Base-by-base conservation (phyloP, 2,888 invertebrate genomes). In the Andrena bicolor region DNA sequence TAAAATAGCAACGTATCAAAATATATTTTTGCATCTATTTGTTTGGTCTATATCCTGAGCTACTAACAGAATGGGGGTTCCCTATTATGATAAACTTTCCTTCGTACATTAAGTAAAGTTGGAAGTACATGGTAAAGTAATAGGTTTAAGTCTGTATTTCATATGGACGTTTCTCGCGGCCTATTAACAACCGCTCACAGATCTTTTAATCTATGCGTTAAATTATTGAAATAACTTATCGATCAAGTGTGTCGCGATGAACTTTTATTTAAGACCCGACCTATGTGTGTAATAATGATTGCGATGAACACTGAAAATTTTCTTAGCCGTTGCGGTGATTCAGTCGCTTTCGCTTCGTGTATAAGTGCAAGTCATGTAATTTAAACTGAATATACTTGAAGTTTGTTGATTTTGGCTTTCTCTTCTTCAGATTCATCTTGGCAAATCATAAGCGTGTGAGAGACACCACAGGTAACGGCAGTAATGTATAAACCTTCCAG, bases 381-480 rank as follows among this genome's bases (percentile, higher is more conserved):
- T 91, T 92, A 93, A 87, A 93, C 91, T 30, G 93, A 90, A 89
- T 94, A 96, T 82, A 94, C 94, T 56, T 96, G 95, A 82, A 97
- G 94, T 83, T 95, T 95, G 66, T 95, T 95, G 75, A 97, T 93
- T 89, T 95, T 95, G 66, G 95, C 94, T 86, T 95, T 95, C 81
- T 96, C 96, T 86, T 96, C 96, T 20, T 96, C 96, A 0, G 96
- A 95, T 64, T 96, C 96, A 86, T 96, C 95, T 28, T 96, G 94
- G 20, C 95, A 96, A 68, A 97, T 95, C 90, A 98, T 94, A 89
- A 98, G 94, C 1, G 98, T 97, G 94, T 98, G 98, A 3, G 97
- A 97, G 91, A 96, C 96, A 2, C 99, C 99, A 96, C 98, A 97
- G 1, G 97, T 94, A 56, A 98, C 96, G 84, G 96, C 96, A 61